phyloP scores from a whole-genome alignment of 2,888 invertebrate species.

The Busseola fusca region DNA sequence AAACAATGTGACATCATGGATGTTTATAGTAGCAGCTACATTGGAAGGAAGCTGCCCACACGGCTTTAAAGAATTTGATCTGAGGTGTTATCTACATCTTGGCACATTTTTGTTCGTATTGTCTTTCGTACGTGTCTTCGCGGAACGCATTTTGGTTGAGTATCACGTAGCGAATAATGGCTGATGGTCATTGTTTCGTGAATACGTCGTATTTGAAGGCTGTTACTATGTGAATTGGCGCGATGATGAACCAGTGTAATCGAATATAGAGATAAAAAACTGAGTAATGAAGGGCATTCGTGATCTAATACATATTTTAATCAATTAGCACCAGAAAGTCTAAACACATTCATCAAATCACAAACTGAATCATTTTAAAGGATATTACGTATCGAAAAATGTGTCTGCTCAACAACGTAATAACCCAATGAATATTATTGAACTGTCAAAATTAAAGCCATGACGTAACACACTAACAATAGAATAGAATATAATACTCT shows the following conservation, averaged over 20 bases:
- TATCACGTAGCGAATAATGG: constrained; percentile 50
- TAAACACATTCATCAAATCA: not conserved
- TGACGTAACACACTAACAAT: too few species aligned
- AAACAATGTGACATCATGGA: constrained; percentile 68
- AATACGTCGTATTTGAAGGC: constrained; percentile 12
- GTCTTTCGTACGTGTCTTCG: constrained; percentile 44
- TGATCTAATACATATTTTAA: not conserved
- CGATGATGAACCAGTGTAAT: constrained; percentile 13
- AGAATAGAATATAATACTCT: too few species aligned
- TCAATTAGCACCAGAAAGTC: not conserved
- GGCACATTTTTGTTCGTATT: constrained; percentile 38
- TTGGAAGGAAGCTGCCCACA: constrained; percentile 48
- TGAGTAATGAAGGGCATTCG: not conserved
- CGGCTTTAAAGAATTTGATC: constrained; percentile 22
- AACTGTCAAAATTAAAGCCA: too few species aligned
- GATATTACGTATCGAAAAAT: not conserved
- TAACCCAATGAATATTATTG: too few species aligned
- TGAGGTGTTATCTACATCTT: constrained; percentile 24
- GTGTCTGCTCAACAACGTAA: too few species aligned
- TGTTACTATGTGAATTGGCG: constrained; percentile 18
- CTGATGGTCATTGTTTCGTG: constrained; percentile 7
- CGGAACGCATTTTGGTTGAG: constrained; percentile 20
- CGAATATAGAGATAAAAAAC: constrained; percentile 21
- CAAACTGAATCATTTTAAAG: not conserved
- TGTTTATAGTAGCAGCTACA: constrained; percentile 33